Conservation (phyloP, 1,140 invertebrate genomes). For the Hyposmocoma kahamanoa region DNA sequence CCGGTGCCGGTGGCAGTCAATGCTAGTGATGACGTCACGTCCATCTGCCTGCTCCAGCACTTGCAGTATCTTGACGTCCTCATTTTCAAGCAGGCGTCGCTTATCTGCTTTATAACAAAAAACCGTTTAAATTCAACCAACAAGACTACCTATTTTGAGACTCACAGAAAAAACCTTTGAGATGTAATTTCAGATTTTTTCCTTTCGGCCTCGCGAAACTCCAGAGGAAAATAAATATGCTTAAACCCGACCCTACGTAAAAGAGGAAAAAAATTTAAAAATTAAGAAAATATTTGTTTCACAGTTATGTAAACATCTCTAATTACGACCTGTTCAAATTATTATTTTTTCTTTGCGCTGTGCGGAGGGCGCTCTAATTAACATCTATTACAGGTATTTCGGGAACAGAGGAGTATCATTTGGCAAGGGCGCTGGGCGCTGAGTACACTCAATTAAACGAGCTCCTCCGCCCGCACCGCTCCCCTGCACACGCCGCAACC, state of each 20-base stretch:
- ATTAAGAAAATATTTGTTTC: slow-evolving; percentile 71
- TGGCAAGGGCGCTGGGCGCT: slow-evolving; percentile 52
- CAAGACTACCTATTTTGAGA: slow-evolving; percentile 4
- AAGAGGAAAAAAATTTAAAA: slow-evolving; percentile 65
- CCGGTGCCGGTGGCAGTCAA: slow-evolving; percentile 45
- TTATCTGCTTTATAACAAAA: slow-evolving; percentile 3
- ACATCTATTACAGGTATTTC: slow-evolving; percentile 69
- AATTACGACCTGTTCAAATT: slow-evolving; percentile 71
- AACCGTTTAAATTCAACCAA: background rate
- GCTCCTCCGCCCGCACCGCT: slow-evolving; percentile 26
- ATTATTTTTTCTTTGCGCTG: slow-evolving; percentile 64
- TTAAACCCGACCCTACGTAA: slow-evolving; percentile 58
- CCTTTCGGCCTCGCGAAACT: slow-evolving; percentile 44
- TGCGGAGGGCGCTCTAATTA: slow-evolving; percentile 59
- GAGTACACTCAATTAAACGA: slow-evolving; percentile 67
- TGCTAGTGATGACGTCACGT: slow-evolving; percentile 25
- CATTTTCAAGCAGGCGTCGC: background rate
- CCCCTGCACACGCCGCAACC: background rate
- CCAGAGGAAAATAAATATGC: slow-evolving; percentile 62
- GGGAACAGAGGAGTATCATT: slow-evolving; percentile 62
- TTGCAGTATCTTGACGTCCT: slow-evolving; percentile 8
- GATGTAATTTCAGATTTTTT: slow-evolving; percentile 59
- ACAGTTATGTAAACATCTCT: slow-evolving; percentile 69
- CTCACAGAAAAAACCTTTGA: slow-evolving; percentile 19
- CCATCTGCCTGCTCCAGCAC: slow-evolving; percentile 45